phyloP scores from a whole-genome alignment of 2,888 invertebrate species.

The Trichogramma dendrolimi region DNA sequence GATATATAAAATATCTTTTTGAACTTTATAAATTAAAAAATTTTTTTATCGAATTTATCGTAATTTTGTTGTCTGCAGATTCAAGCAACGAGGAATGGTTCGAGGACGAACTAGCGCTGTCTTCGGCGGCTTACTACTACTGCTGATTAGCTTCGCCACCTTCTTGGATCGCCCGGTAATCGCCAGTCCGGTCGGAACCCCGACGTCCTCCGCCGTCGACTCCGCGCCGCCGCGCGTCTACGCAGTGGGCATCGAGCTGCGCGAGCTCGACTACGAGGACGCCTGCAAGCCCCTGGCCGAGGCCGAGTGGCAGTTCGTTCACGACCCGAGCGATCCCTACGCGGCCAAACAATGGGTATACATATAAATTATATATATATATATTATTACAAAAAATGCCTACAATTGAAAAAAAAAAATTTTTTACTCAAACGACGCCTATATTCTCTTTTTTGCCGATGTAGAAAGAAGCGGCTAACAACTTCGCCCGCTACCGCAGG shows the following conservation, averaged over 20 bases:
- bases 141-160: not conserved
- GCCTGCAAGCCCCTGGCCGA: constrained; percentile 35
- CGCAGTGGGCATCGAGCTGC: constrained; percentile 32
- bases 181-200: too few relatives aligned
- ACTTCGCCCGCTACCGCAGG: constrained; percentile 36
- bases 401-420: not conserved
- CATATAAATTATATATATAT: constrained; percentile 4
- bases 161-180: not conserved
- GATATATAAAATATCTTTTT: too few relatives aligned
- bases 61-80: constrained; percentile 12
- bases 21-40: too few relatives aligned
- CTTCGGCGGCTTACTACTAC: constrained; percentile 26
- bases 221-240: constrained; percentile 1
- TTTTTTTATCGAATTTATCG: not conserved
- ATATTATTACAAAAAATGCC: not conserved
- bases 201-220: not conserved
- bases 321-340: constrained; percentile 32
- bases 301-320: constrained; percentile 41
- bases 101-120: constrained; percentile 32
- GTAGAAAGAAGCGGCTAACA: constrained; percentile 35
- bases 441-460: constrained; percentile 14
- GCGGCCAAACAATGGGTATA: constrained; percentile 40
- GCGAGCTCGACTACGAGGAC: constrained; percentile 43
- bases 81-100: constrained; percentile 32
- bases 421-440: too few relatives aligned